Evolutionary conservation across 1,140 invertebrate genomes (phyloP).

Genomic region (Apolygus lucorum): DNA sequence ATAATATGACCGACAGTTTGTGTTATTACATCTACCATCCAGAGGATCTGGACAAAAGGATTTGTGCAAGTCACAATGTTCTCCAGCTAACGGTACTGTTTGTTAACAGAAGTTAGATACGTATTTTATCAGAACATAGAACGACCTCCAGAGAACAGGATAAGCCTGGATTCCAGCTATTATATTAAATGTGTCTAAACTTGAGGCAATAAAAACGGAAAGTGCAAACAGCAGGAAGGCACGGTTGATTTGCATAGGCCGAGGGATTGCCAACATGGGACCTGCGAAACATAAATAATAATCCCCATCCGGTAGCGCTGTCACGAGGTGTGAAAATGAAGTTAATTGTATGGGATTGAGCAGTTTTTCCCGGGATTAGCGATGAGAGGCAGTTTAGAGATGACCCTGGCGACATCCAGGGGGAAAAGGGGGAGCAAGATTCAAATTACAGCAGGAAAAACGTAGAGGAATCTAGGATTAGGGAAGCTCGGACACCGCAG

Average conservation of each 20-base stretch:
- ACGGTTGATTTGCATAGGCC: not conserved
- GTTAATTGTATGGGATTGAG: slow-evolving; percentile 9
- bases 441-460: slow-evolving; percentile 3
- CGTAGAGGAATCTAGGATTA: not conserved
- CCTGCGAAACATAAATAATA: not conserved
- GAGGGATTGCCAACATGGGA: not conserved
- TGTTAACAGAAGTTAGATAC: too few species aligned
- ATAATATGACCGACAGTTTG: too few species aligned
- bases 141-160: too few species aligned
- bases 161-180: not conserved
- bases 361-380: not conserved
- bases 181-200: not conserved
- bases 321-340: not conserved
- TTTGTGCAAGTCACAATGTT: too few species aligned
- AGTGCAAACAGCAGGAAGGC: not conserved
- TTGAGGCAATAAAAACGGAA: not conserved
- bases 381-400: slow-evolving; percentile 7
- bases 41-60: too few species aligned
- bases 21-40: too few species aligned
- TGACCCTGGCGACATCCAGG: not conserved
- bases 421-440: not conserved
- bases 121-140: too few species aligned
- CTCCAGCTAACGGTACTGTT: too few species aligned
- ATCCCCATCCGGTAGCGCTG: not conserved
- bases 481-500: not conserved